Percentiles rank a stretch among this genome's conserved stretches.
These are phyloP conservation scores for Apodemus sylvaticus DNA, from an alignment of 2,113 vertebrate species.

Conservation along the genomic window DNA sequence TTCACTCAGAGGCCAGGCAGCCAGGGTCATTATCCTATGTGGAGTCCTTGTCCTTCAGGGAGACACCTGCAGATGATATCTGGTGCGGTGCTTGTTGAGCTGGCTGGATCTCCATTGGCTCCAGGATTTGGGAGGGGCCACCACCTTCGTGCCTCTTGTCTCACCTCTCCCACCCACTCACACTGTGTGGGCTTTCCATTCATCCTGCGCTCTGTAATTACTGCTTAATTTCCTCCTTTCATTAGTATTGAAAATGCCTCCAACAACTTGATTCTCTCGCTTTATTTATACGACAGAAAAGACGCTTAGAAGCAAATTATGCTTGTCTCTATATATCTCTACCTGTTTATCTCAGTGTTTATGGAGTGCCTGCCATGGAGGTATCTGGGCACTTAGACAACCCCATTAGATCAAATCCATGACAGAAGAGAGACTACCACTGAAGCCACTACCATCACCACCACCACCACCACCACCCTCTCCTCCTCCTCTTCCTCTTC, in stretches of 20 bases:
- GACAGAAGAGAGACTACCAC: constrained; percentile 41
- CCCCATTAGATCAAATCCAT: constrained; percentile 79
- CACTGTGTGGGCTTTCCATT: constrained; percentile 46
- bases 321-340: constrained; percentile 64
- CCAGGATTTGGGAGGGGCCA: background rate
- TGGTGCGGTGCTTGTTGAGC: no score
- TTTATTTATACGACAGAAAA: constrained; percentile 77
- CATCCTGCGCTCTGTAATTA: constrained; percentile 72
- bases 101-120: background rate
- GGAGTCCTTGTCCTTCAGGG: background rate
- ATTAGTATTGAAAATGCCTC: constrained; percentile 72
- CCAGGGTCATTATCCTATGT: background rate
- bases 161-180: background rate
- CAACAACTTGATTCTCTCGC: constrained; percentile 74
- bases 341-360: constrained; percentile 79
- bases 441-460: background rate
- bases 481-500: background rate
- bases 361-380: constrained; percentile 68
- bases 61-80: background rate
- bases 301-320: constrained; percentile 78
- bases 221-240: constrained; percentile 68
- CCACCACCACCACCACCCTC: background rate
- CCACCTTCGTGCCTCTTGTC: background rate
- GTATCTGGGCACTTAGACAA: constrained; percentile 73
- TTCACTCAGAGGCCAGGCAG: background rate